phyloP scores from a whole-genome alignment of 2,888 invertebrate genomes.

The Leucophenga montana region DNA sequence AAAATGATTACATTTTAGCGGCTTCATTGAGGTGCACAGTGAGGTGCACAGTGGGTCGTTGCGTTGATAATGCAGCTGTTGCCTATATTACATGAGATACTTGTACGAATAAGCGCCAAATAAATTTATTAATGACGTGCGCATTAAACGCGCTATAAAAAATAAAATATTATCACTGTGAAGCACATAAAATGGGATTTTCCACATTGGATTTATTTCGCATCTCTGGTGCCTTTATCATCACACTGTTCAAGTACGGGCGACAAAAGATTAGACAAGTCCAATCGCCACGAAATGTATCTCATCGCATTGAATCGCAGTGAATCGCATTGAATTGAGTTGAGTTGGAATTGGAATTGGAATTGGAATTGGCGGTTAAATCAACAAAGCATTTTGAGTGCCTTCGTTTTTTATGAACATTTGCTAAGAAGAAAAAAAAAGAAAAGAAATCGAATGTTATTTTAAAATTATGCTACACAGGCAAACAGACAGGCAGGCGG shows the following conservation, averaged over 20 bases:
- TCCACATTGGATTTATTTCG: background rate
- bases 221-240: background rate
- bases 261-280: no score
- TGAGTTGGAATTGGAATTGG: background rate
- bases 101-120: no score
- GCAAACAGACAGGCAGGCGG: no score
- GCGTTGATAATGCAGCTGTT: background rate
- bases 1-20: conserved; percentile 51
- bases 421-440: no score
- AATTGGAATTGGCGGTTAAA: background rate
- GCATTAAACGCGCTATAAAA: conserved; percentile 5
- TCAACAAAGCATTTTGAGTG: conserved; percentile 3
- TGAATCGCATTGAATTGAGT: background rate
- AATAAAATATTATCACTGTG: conserved; percentile 1
- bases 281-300: no score
- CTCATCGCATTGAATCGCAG: background rate
- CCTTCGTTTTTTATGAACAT: background rate
- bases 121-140: conserved; percentile 9
- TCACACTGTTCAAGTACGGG: no score
- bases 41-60: conserved; percentile 3
- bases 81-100: background rate
- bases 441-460: background rate
- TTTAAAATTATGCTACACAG: background rate
- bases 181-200: background rate
- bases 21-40: conserved; percentile 16